Percentiles rank a stretch among this genome's conserved stretches.
Evolutionary conservation across 2,888 invertebrate species (phyloP).

Genomic region (Isotomurus palustris): DNA sequence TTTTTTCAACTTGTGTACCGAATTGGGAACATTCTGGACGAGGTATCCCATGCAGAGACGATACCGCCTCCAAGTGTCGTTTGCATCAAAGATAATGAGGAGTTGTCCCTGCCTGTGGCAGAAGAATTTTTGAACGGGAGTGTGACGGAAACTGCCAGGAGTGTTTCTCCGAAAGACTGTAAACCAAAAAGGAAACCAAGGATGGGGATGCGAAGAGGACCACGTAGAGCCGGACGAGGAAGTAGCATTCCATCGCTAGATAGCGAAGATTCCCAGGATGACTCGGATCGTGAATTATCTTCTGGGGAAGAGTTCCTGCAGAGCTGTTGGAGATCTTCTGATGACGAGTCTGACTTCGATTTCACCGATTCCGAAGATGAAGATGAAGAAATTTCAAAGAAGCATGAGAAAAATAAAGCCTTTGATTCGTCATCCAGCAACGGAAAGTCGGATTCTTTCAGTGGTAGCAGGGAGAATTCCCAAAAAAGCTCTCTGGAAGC

Average conservation of each 20-base stretch:
- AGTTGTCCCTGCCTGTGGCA: neutral
- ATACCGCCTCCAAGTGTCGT: neutral
- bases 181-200: neutral
- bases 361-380: conserved; percentile 14
- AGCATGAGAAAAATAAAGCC: conserved; percentile 21
- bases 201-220: neutral
- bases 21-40: conserved; percentile 34
- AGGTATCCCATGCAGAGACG: conserved; percentile 16
- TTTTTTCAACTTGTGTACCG: conserved; percentile 38
- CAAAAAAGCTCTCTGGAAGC: conserved; percentile 7
- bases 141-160: neutral
- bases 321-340: too few relatives aligned
- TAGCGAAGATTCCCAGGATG: neutral
- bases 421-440: conserved; percentile 38
- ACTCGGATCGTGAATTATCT: neutral
- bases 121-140: conserved; percentile 3
- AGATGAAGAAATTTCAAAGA: conserved; percentile 6
- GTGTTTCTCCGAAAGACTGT: too few relatives aligned
- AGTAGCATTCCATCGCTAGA: neutral
- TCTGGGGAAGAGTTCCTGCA: conserved; percentile 11
- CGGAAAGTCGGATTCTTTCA: conserved; percentile 28
- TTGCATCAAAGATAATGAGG: neutral
- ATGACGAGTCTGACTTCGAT: conserved; percentile 8
- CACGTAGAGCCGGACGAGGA: neutral
- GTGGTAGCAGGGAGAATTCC: conserved; percentile 19